Evolutionary conservation across 2,888 invertebrate genomes (phyloP).

Genomic region (Phyllotreta striolata): DNA sequence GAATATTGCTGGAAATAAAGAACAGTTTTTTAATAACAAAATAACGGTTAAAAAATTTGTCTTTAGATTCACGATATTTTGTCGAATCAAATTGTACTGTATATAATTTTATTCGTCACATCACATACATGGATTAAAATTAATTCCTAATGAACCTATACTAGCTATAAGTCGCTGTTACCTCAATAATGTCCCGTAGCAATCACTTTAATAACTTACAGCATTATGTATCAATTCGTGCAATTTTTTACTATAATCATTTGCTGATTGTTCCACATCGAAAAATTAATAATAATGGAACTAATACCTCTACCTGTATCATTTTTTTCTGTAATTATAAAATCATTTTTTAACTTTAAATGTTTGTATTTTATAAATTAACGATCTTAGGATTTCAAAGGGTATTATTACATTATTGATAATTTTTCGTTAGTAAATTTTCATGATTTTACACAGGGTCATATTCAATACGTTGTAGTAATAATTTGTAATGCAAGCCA

Average conservation of each 20-base stretch:
- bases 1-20: slow-evolving; percentile 2
- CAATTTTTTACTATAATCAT: slow-evolving; percentile 19
- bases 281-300: no score
- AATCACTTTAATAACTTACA: slow-evolving; percentile 30
- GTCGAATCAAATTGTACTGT: slow-evolving; percentile 7
- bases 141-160: slow-evolving; percentile 27
- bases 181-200: slow-evolving; percentile 30
- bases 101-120: slow-evolving; percentile 22
- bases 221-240: slow-evolving; percentile 29
- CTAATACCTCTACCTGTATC: no score
- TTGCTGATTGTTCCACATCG: slow-evolving; percentile 13
- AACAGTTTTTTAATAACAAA: no score
- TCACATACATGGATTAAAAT: slow-evolving; percentile 23
- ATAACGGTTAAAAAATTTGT: no score
- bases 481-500: no score
- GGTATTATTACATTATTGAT: no score
- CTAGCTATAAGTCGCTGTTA: slow-evolving; percentile 30
- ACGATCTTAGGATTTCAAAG: background rate
- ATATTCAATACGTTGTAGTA: no score
- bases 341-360: no score
- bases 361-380: background rate
- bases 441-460: no score
- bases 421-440: no score
- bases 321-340: no score
- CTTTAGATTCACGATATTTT: background rate